Percentiles rank a stretch among this genome's conserved stretches.
Conservation (phyloP, 2,888 invertebrate species). For the Phragmatobia fuliginosa region DNA sequence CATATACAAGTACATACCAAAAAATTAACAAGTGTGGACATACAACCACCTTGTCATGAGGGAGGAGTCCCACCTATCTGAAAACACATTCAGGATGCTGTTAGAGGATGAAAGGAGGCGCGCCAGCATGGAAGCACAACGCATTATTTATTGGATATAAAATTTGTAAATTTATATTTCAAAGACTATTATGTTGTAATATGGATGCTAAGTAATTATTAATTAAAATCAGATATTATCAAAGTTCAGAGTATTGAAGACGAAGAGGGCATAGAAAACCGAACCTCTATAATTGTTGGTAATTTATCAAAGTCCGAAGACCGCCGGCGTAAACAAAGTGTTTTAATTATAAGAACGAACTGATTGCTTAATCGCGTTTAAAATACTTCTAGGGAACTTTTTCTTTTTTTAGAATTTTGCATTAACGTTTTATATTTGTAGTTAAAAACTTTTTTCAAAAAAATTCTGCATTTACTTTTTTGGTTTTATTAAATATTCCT, state of each 20-base stretch:
- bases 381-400: slow-evolving; percentile 52
- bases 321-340: slow-evolving; percentile 65
- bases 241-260: slow-evolving; percentile 37
- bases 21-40: too few species aligned
- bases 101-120: too few species aligned
- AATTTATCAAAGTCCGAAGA: slow-evolving; percentile 69
- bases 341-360: slow-evolving; percentile 70
- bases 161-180: too few species aligned
- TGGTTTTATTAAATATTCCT: too few species aligned
- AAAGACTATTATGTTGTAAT: background rate
- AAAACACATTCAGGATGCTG: too few species aligned
- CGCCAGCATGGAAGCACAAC: too few species aligned
- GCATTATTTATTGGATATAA: too few species aligned
- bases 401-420: slow-evolving; percentile 28
- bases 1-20: too few species aligned
- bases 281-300: slow-evolving; percentile 59
- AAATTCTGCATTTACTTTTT: slow-evolving; percentile 14
- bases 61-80: too few species aligned
- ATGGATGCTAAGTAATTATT: background rate
- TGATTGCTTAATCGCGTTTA: slow-evolving; percentile 65
- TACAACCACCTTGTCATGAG: too few species aligned
- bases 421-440: slow-evolving; percentile 32
- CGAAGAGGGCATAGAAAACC: slow-evolving; percentile 49
- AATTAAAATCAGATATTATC: slow-evolving; percentile 32
- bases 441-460: background rate